Percentiles rank a stretch among this genome's conserved stretches.
Evolutionary conservation across 1,140 invertebrate genomes (phyloP).

Genomic region (Papilio polytes): DNA sequence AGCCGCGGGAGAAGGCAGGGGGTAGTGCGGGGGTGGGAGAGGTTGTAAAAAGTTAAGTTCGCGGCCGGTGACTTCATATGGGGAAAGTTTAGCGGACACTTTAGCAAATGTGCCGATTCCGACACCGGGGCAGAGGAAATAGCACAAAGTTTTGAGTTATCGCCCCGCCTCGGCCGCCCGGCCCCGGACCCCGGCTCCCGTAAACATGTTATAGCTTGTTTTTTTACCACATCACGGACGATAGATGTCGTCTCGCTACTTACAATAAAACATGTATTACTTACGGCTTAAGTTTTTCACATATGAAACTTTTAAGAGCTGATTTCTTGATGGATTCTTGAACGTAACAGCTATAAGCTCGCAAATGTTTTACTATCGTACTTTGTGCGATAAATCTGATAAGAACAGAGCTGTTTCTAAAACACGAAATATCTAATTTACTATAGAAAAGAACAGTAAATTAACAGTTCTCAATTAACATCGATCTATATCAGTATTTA

Average conservation of each 20-base stretch:
- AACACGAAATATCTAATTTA: no score
- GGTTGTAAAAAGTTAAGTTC: conserved; percentile 65
- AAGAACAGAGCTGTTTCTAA: no score
- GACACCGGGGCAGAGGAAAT: conserved; percentile 57
- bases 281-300: conserved; percentile 26
- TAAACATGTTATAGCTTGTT: conserved; percentile 66
- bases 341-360: background rate
- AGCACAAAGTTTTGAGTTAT: conserved; percentile 73
- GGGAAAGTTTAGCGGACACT: conserved; percentile 68
- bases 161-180: conserved; percentile 39
- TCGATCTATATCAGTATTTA: background rate
- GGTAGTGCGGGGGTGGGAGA: conserved; percentile 42
- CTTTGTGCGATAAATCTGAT: background rate
- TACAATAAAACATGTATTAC: conserved; percentile 5
- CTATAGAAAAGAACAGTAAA: no score
- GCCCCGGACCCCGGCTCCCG: conserved; percentile 45
- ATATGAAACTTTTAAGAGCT: conserved; percentile 27
- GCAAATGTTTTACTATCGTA: background rate
- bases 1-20: conserved; percentile 40
- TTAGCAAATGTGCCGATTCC: conserved; percentile 70
- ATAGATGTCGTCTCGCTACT: background rate
- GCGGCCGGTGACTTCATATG: conserved; percentile 67
- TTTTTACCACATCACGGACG: conserved; percentile 52
- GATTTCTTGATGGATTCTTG: background rate
- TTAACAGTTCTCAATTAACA: no score